Base-by-base conservation (phyloP, 2,797 vertebrate species). In the Chelmon rostratus region DNA sequence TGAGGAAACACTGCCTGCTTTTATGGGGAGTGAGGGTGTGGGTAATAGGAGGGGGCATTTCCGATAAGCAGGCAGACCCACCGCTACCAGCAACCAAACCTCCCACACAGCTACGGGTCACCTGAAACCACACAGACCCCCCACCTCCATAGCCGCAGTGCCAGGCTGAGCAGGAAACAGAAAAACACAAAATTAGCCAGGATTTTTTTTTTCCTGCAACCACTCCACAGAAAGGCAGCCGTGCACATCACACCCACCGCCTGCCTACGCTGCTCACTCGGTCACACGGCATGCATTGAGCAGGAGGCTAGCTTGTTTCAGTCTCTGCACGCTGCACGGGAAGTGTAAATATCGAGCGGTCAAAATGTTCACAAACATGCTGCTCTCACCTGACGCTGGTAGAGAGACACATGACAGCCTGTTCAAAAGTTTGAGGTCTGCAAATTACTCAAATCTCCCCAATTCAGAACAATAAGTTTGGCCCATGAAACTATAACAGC, bases 21-120 rank as follows among this genome's bases (percentile, higher is more conserved):
- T 93, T 88, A 93, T 84, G 67, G 78, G 81, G 79, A 85, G 78
- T 1, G 61, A 79, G 83, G 81, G 82, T 84, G 88, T 79, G 73
- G 52, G 82, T 23, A 65, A 44, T 9, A 37, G 42, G 49, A 38
- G 64, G 75, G 71, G 82, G 86, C 82, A 84, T 90, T 93, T 94
- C 88, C 84, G 86, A 89, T 88, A 85, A 88, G 84, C 82, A 71
- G 73, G 84, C 84, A 83, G 86, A 87, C 81, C 85, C 84, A 79
- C 83, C 73, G 13, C 87, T 44, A 80, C 70, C 82, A 82, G 81
- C 82, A 79, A 82, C 80, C 79, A 74, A 90, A 90, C 89, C 92
- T 91, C 91, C 91, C 91, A 92, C 91, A 85, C 87, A 88, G 89
- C 75, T 74, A 66, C 47, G 73, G 91, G 90, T 91, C 89, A 92